Conservation (phyloP, 2,888 invertebrate species). For the Xiphydria camelus region DNA sequence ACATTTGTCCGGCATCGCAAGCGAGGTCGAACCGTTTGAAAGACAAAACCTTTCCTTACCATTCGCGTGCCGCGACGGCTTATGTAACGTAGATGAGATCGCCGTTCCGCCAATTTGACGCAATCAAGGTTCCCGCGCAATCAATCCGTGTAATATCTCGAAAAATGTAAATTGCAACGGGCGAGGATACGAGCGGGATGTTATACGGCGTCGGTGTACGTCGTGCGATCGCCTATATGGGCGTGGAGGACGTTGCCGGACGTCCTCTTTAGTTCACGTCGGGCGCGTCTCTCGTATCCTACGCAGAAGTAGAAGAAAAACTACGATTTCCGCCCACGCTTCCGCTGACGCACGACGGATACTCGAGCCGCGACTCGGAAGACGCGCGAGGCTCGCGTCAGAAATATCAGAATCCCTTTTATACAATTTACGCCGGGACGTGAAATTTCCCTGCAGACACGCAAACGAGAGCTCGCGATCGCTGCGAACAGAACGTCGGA, state of each 20-base stretch:
- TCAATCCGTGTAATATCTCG: slow-evolving; percentile 29
- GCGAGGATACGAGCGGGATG: slow-evolving; percentile 13
- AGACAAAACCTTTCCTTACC: neutral
- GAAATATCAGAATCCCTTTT: no score
- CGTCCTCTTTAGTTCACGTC: no score
- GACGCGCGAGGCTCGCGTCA: no score
- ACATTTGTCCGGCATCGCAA: no score
- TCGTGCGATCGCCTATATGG: no score
- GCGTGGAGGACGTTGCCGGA: no score
- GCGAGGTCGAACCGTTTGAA: no score
- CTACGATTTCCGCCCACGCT: slow-evolving; percentile 29
- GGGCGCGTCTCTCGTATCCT: no score
- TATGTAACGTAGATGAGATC: slow-evolving; percentile 19
- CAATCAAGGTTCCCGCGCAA: slow-evolving; percentile 38
- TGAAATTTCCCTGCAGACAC: neutral
- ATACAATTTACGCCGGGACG: slow-evolving; percentile 8
- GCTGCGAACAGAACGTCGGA: slow-evolving; percentile 15
- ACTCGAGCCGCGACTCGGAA: no score
- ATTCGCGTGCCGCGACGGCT: slow-evolving; percentile 6
- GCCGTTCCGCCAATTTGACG: slow-evolving; percentile 39
- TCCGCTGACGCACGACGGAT: slow-evolving; percentile 31
- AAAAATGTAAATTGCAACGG: slow-evolving; percentile 28
- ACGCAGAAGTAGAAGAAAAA: no score
- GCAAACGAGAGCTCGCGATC: slow-evolving; percentile 7
- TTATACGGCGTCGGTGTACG: slow-evolving; percentile 8